Base-by-base conservation (phyloP, 92 coral and sea anemone species). In the Meandrina meandrites region DNA sequence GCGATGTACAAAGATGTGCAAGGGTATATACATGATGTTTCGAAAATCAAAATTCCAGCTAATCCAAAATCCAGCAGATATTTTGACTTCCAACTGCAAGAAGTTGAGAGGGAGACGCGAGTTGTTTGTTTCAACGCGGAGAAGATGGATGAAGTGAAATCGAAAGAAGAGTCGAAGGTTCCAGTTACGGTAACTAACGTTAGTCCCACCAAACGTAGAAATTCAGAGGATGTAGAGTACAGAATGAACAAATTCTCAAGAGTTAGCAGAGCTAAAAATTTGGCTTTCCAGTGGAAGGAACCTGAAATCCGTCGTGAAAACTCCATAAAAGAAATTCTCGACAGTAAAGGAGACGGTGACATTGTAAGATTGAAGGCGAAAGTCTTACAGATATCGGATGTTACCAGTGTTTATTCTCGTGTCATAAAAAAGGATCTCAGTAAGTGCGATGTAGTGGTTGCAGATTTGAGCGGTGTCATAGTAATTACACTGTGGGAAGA, bases 251-350 rank as follows among this genome's bases (percentile, higher is more conserved):
- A 62, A 40, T 79, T 27, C 60, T 89, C 91, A 62, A 89, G 72
- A 56, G 22, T 88, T 28, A 51, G 36, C 30, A 75, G 57, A 22
- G 84, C 69, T 24, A 83, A 83, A 47, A 88, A 88, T 67, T 57
- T 88, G 82, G 51, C 88, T 8, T 88, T 88, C 73, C 91, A 87
- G 51, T 88, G 91, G 91, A 88, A 88, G 75, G 64, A 53, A 12
- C 19, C 1, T 0, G 57, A 16, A 53, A 16, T 12, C 17, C 16
- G 19, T 12, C 37, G 47, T 17, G 31, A 34, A 74, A 56, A 60
- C 70, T 31, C 84, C 21, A 58, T 89, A 28, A 84, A 88, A 50
- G 58, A 83, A 32, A 88, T 88, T 53, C 58, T 48, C 31, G 88
- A 83, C 50, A 60, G 64, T 8, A 66, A 83, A 73, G 68, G 75